These are phyloP conservation scores for Coregonus suidteri DNA, from an alignment of 2,797 vertebrate species.

Conservation along the genomic window DNA sequence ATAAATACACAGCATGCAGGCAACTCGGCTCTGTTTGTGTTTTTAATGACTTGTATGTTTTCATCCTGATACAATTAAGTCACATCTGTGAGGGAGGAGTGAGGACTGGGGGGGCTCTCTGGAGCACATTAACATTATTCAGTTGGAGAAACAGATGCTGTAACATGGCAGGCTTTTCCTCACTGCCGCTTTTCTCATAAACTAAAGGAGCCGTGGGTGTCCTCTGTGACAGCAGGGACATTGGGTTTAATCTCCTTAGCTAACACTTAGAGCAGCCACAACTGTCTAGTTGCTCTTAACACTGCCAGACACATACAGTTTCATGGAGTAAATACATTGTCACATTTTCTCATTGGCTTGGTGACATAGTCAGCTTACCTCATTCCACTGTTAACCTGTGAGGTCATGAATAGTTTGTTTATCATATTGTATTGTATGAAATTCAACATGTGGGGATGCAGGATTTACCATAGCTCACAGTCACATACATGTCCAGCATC, in stretches of 20 bases:
- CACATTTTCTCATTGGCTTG: not conserved
- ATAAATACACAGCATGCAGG: constrained; percentile 34
- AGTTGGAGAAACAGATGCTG: constrained; percentile 29
- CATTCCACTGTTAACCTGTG: not conserved
- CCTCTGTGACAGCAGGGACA: constrained; percentile 16
- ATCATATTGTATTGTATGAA: not conserved
- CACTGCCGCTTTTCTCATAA: constrained; percentile 10
- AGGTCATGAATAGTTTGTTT: not conserved
- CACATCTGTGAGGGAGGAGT: constrained; percentile 18
- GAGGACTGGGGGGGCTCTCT: constrained; percentile 12
- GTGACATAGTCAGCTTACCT: too few species aligned
- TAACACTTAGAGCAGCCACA: not conserved
- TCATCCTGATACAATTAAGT: constrained; percentile 34
- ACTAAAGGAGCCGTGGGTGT: constrained; percentile 20
- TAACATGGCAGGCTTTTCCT: constrained; percentile 23
- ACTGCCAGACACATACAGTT: not conserved
- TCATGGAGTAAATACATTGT: not conserved
- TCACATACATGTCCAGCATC: not conserved
- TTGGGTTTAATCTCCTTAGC: constrained; percentile 34
- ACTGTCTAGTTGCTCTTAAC: not conserved
- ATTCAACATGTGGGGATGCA: not conserved
- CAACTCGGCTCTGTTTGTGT: constrained; percentile 32
- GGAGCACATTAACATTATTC: constrained; percentile 29
- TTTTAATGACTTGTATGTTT: constrained; percentile 39
- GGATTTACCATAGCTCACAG: not conserved